These are phyloP conservation scores for Amblyjoppa fuscipennis DNA, from an alignment of 2,888 invertebrate species.

Conservation along the genomic window DNA sequence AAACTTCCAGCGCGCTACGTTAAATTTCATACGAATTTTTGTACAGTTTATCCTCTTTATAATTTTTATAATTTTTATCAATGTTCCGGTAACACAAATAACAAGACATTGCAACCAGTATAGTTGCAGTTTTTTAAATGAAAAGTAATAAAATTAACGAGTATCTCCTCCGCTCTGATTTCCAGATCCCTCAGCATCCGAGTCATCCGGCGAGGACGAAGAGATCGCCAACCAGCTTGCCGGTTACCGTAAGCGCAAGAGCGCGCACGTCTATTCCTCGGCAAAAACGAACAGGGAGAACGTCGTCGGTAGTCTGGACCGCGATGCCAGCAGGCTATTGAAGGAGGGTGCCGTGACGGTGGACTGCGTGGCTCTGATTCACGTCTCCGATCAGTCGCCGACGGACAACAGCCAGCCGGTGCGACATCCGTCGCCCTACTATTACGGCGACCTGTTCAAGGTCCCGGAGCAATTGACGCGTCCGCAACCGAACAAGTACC, in stretches of 20 bases:
- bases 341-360: slow-evolving; percentile 72
- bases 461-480: slow-evolving; percentile 84
- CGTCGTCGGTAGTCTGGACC: slow-evolving; percentile 52
- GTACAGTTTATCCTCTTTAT: too few relatives aligned
- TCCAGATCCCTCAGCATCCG: slow-evolving; percentile 82
- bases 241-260: slow-evolving; percentile 75
- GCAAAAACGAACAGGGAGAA: slow-evolving; percentile 70
- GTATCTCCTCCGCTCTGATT: neutral
- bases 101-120: too few relatives aligned
- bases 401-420: slow-evolving; percentile 87
- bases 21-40: too few relatives aligned
- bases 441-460: slow-evolving; percentile 92
- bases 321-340: slow-evolving; percentile 37
- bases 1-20: too few relatives aligned
- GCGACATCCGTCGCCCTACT: slow-evolving; percentile 93
- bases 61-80: too few relatives aligned
- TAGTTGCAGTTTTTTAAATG: too few relatives aligned
- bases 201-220: slow-evolving; percentile 82
- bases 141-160: neutral
- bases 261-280: slow-evolving; percentile 71
- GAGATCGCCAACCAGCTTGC: slow-evolving; percentile 73
- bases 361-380: slow-evolving; percentile 80
- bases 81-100: too few relatives aligned
- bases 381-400: slow-evolving; percentile 85
- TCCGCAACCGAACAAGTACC: slow-evolving; percentile 86